phyloP scores from a whole-genome alignment of 2,888 invertebrate genomes.

The Belgica antarctica region DNA sequence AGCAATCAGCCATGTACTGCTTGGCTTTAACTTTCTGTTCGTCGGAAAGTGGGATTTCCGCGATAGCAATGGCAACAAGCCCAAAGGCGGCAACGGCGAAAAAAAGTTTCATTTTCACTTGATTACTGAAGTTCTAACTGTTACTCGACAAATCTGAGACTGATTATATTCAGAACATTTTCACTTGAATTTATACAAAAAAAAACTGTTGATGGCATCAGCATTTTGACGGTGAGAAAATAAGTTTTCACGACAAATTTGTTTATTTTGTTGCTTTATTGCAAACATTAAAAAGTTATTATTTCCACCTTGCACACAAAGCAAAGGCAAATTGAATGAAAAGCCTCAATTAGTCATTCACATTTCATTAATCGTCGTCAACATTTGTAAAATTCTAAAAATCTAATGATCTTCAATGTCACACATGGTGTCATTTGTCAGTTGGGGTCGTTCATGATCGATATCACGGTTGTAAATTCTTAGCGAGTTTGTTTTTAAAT shows the following conservation, averaged over 20 bases:
- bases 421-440: too few relatives aligned
- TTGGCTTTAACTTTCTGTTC: constrained; percentile 49
- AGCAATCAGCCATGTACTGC: constrained; percentile 47
- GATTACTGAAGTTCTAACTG: constrained; percentile 1
- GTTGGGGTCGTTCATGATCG: not conserved
- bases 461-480: too few relatives aligned
- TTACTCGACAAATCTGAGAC: not conserved
- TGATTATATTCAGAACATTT: not conserved
- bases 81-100: constrained; percentile 5
- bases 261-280: not conserved
- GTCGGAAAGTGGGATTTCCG: constrained; percentile 45
- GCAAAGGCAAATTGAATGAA: not conserved
- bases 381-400: not conserved
- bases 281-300: not conserved
- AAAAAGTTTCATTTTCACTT: constrained; percentile 32
- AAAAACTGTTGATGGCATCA: not conserved
- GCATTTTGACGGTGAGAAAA: constrained; percentile 12
- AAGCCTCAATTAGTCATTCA: not conserved
- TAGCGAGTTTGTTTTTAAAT: not conserved
- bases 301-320: not conserved
- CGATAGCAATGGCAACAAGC: not conserved
- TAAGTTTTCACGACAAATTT: not conserved
- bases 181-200: constrained; percentile 21
- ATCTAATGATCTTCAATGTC: not conserved
- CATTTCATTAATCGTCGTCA: too few relatives aligned